Conservation (phyloP, 2,888 invertebrate species). For the Elegia similella region DNA sequence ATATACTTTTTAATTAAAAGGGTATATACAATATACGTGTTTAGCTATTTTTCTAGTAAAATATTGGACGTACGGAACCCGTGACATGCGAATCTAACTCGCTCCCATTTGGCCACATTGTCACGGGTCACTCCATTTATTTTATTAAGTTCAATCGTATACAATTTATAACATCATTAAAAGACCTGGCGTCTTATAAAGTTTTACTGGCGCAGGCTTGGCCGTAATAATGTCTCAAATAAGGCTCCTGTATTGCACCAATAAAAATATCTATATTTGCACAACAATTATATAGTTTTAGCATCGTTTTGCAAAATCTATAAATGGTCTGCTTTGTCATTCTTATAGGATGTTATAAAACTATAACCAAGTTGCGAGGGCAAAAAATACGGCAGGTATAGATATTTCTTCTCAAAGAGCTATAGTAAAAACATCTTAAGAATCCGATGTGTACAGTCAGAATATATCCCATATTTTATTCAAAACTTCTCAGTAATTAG, state of each 20-base stretch:
- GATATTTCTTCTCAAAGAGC: too few relatives aligned
- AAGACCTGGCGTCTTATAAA: not conserved
- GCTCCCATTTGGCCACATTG: too few relatives aligned
- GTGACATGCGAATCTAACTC: too few relatives aligned
- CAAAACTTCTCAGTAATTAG: too few relatives aligned
- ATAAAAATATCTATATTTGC: not conserved
- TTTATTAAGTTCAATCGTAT: not conserved
- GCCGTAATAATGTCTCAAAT: not conserved
- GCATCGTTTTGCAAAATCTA: constrained; percentile 30
- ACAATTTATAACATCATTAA: not conserved
- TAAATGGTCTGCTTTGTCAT: constrained; percentile 34
- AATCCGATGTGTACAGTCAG: too few relatives aligned
- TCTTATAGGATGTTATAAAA: constrained; percentile 44
- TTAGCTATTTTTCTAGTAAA: too few relatives aligned
- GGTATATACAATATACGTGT: too few relatives aligned
- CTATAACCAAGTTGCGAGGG: constrained; percentile 12
- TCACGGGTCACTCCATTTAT: not conserved
- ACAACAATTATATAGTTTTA: constrained; percentile 24
- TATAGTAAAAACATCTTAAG: too few relatives aligned
- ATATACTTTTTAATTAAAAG: too few relatives aligned
- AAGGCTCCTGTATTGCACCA: not conserved
- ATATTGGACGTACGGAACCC: too few relatives aligned
- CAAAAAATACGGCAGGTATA: too few relatives aligned
- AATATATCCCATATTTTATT: too few relatives aligned
- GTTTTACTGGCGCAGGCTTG: not conserved